phyloP scores from a whole-genome alignment of 2,113 vertebrate genomes.

The Rhabdornis inornatus region DNA sequence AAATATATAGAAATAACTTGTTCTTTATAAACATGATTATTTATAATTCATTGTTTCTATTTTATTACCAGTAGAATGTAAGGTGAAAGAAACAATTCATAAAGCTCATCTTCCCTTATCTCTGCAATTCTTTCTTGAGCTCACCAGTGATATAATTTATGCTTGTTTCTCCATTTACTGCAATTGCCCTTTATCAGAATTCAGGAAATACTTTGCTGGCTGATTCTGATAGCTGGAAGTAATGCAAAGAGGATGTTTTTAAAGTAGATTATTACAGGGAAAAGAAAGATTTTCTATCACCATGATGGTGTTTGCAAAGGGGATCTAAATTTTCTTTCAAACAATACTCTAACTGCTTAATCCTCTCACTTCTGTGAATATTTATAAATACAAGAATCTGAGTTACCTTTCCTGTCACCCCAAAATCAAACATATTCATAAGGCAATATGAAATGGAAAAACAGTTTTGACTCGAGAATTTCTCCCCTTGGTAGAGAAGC shows the following conservation, averaged over 20 bases:
- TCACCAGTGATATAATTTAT: background rate
- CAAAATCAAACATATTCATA: background rate
- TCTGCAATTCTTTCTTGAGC: background rate
- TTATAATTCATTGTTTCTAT: background rate
- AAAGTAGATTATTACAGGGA: background rate
- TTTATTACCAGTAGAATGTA: background rate
- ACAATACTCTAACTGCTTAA: background rate
- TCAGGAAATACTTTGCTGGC: background rate
- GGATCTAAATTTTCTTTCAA: background rate
- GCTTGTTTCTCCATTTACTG: background rate
- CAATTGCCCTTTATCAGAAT: background rate
- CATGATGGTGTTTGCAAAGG: background rate
- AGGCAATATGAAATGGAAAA: background rate
- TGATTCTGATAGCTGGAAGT: background rate
- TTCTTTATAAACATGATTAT: background rate
- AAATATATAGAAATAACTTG: background rate
- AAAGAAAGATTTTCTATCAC: background rate
- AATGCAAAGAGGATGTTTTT: background rate
- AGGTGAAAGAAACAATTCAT: background rate
- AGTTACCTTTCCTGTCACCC: background rate
- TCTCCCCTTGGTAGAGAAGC: background rate
- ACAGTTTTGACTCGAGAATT: background rate
- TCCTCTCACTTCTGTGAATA: background rate
- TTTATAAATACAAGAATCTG: background rate
- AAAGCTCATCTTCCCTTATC: background rate